A percentile compares a stretch with the other conserved stretches of the same genome.
These are phyloP conservation scores for Cynocephalus volans DNA, from an alignment of 2,113 vertebrate species.

Conservation along the genomic window DNA sequence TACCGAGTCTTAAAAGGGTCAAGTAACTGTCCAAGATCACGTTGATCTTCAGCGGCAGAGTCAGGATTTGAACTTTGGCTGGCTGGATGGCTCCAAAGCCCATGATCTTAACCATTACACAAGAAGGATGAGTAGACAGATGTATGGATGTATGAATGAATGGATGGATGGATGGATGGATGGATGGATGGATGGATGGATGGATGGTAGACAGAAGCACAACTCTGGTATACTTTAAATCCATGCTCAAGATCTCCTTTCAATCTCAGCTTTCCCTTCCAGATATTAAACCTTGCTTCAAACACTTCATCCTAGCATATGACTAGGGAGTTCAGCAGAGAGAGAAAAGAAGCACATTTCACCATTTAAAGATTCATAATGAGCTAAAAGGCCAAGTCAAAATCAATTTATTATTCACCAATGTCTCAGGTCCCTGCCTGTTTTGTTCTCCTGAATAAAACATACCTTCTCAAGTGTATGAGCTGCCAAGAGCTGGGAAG, in stretches of 20 bases:
- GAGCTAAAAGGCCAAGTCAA: slow-evolving; percentile 88
- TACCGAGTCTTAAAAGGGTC: neutral
- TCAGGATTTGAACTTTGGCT: slow-evolving; percentile 56
- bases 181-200: neutral
- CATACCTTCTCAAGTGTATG: slow-evolving; percentile 82
- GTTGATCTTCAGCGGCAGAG: neutral
- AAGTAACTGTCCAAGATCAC: neutral
- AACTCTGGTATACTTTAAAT: neutral
- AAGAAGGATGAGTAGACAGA: neutral
- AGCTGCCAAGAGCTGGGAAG: slow-evolving; percentile 83
- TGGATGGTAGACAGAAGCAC: slow-evolving; percentile 31
- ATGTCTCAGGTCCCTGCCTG: slow-evolving; percentile 84
- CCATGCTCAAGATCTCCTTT: neutral
- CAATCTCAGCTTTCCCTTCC: neutral
- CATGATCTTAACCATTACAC: neutral
- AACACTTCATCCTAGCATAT: slow-evolving; percentile 54
- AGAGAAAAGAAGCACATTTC: slow-evolving; percentile 64
- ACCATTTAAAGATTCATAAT: slow-evolving; percentile 87
- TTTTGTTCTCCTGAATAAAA: slow-evolving; percentile 90
- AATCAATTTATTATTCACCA: slow-evolving; percentile 89
- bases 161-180: neutral
- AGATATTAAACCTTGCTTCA: slow-evolving; percentile 54
- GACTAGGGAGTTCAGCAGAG: slow-evolving; percentile 73
- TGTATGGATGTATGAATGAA: neutral
- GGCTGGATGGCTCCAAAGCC: slow-evolving; percentile 24